Conservation (phyloP, 2,888 invertebrate species). For the Napeogenes sylphis region DNA sequence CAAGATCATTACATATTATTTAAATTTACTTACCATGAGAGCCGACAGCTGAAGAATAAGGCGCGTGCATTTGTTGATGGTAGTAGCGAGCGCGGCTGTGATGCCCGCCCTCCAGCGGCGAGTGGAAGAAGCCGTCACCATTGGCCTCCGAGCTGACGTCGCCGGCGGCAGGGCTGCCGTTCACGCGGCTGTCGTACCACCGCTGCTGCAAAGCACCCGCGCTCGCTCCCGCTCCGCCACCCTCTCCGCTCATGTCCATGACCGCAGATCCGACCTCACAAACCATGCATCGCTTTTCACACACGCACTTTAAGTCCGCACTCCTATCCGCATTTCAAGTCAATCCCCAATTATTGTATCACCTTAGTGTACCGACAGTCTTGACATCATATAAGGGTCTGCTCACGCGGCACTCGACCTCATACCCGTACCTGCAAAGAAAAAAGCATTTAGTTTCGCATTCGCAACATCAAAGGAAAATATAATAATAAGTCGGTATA, state of each 20-base stretch:
- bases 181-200: conserved; percentile 76
- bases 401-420: conserved; percentile 20
- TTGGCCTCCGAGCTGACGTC: conserved; percentile 72
- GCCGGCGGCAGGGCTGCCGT: conserved; percentile 72
- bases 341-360: conserved; percentile 49
- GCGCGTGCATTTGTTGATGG: conserved; percentile 78
- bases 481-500: conserved; percentile 50
- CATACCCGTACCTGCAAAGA: conserved; percentile 52
- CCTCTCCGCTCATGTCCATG: conserved; percentile 76
- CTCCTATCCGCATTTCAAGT: conserved; percentile 65
- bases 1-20: not conserved
- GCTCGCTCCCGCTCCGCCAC: conserved; percentile 54
- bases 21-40: conserved; percentile 69
- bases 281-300: conserved; percentile 76
- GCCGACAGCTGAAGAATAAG: conserved; percentile 74
- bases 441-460: conserved; percentile 9
- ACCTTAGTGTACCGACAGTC: conserved; percentile 32
- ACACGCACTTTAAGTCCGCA: conserved; percentile 70
- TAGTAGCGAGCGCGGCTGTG: conserved; percentile 76
- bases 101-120: conserved; percentile 74
- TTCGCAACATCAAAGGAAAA: conserved; percentile 51
- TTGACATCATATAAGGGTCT: conserved; percentile 35
- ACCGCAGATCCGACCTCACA: conserved; percentile 69
- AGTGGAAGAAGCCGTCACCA: conserved; percentile 77
- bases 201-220: conserved; percentile 73